Evolutionary conservation across 2,797 vertebrate genomes (phyloP).

Genomic region (Pangasius mekongensis): DNA sequence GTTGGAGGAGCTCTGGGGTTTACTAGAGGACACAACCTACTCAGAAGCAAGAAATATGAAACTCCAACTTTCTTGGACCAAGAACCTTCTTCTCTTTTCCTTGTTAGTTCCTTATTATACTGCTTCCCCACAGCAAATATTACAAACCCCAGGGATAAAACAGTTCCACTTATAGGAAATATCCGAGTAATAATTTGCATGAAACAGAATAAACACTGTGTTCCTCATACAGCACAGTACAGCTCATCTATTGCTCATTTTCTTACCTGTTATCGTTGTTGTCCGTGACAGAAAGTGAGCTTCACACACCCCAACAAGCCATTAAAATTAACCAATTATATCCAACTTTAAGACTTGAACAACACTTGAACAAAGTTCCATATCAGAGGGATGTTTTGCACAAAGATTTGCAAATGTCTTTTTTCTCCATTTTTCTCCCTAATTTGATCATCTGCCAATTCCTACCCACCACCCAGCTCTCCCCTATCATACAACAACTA

Average conservation of each 20-base stretch:
- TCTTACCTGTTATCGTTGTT: constrained; percentile 27
- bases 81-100: not conserved
- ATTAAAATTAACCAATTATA: not conserved
- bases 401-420: not conserved
- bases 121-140: not conserved
- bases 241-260: constrained; percentile 38
- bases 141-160: not conserved
- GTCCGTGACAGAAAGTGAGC: constrained; percentile 19
- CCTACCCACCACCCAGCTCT: not conserved
- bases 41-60: not conserved
- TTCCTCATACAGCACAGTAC: not conserved
- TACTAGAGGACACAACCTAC: not conserved
- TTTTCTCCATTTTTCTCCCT: not conserved
- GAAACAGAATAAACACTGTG: constrained; percentile 5
- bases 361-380: not conserved
- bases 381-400: not conserved
- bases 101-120: not conserved
- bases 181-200: constrained; percentile 4
- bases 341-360: not conserved
- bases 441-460: not conserved
- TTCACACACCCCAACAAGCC: constrained; percentile 16
- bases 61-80: not conserved
- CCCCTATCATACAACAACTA: not conserved
- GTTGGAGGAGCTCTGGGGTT: not conserved
- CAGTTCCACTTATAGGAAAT: not conserved